Evolutionary conservation across 2,113 vertebrate genomes (phyloP).

Genomic region (Neolamprologus toae): DNA sequence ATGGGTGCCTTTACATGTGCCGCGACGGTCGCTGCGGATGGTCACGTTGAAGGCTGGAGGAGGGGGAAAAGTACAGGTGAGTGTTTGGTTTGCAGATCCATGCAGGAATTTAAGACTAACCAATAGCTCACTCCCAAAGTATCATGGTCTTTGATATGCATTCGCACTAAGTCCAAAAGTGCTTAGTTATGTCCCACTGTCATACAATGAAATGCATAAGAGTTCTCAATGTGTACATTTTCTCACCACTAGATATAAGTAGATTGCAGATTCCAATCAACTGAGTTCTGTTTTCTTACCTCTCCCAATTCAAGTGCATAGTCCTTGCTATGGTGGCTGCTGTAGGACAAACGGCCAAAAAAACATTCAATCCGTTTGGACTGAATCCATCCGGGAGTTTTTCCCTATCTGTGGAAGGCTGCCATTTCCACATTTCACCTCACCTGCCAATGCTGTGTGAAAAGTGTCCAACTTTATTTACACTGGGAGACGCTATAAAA

Average conservation of each 20-base stretch:
- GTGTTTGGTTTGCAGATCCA: neutral
- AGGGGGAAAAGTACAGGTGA: neutral
- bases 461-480: neutral
- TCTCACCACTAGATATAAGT: neutral
- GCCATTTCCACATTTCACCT: neutral
- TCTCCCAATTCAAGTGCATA: neutral
- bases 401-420: neutral
- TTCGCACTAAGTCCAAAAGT: neutral
- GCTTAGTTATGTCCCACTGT: neutral
- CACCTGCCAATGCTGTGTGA: neutral
- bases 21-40: constrained; percentile 77
- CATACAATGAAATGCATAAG: neutral
- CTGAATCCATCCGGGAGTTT: neutral
- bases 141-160: neutral
- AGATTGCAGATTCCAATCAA: neutral
- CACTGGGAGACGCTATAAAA: neutral
- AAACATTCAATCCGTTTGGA: neutral
- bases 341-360: neutral
- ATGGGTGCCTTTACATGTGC: constrained; percentile 77
- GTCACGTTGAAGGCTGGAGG: constrained; percentile 81
- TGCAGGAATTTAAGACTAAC: neutral
- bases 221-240: neutral
- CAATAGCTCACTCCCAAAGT: neutral
- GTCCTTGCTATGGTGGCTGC: neutral
- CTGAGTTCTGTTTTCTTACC: neutral